Base-by-base conservation (phyloP, 1,140 invertebrate genomes). In the Pseudomyrmex gracilis region DNA sequence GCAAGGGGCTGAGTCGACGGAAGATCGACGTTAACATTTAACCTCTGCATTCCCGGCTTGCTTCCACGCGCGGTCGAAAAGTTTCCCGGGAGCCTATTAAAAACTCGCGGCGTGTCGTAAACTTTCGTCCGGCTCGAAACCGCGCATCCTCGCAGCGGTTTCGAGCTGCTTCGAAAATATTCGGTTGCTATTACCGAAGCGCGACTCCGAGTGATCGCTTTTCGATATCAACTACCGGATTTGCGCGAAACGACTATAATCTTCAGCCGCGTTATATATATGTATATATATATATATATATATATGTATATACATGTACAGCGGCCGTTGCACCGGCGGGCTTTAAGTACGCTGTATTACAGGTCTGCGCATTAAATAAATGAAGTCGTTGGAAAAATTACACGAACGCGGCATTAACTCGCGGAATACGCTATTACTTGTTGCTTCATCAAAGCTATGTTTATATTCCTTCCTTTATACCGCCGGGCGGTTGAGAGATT, bases 21-120 rank as follows among this genome's bases (percentile, higher is more conserved):
- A 68, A 66, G 74, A 45, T 55, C 34, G 17, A 78, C 82, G 74
- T 87, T 87, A 86, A 78, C 85, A 34, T 74, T 61, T 64, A 85
- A 86, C 64, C 24, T 84, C 73, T 47, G 85, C 74, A 55, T 73
- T 77, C 85, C 86, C 53, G 51, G 84, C n/a, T 10, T 10, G 0
- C 55, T 66, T 53, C 51, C 45, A 47, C 47, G 55, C 43, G 24
- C 43, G 24, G 3, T 17, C 34, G 34, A 20, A 73, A 55, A 22
- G 78, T 83, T 34, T 49, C 10, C 68, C 20, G 43, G 82, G 73
- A 49, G 64, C 57, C 61, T 53, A 57, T 78, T 87, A 88, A 88
- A 84, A 87, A 80, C 55, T 76, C 58, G 70, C 74, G 74, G 66
- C 71, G 17, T 53, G 51, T 83, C 66, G 57, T 74, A 63, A 74